phyloP scores from a whole-genome alignment of 1,140 invertebrate species.

The Caenorhabditis inopinata region DNA sequence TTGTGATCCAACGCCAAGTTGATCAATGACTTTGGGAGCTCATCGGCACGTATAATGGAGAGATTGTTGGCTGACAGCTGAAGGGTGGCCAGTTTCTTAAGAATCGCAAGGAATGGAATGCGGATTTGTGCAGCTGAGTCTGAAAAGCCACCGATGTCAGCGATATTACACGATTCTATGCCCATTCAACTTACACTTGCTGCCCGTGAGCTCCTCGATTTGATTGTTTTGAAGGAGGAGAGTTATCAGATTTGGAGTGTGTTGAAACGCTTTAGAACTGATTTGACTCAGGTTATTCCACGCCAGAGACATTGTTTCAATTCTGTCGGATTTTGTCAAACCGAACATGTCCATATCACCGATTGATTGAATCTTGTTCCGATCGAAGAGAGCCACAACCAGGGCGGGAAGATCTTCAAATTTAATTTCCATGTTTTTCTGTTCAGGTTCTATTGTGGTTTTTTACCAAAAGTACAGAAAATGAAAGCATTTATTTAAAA shows the following conservation, averaged over 20 bases:
- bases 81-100: constrained; percentile 49
- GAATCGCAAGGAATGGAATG: constrained; percentile 47
- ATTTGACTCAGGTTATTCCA: constrained; percentile 55
- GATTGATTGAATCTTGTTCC: constrained; percentile 51
- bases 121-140: neutral
- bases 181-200: neutral
- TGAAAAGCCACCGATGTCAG: too few relatives aligned
- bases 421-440: neutral
- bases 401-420: constrained; percentile 47
- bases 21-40: constrained; percentile 50
- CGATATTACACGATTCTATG: too few relatives aligned
- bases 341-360: constrained; percentile 49
- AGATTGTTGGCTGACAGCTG: constrained; percentile 54
- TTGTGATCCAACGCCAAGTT: constrained; percentile 53
- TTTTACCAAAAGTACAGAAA: too few relatives aligned
- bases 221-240: constrained; percentile 4
- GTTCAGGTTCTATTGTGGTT: too few relatives aligned
- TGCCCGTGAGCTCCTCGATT: neutral
- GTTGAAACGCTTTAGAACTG: constrained; percentile 39
- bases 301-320: constrained; percentile 54
- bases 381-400: constrained; percentile 50
- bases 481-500: too few relatives aligned
- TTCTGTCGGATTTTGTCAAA: constrained; percentile 46
- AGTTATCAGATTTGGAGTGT: constrained; percentile 46
- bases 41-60: constrained; percentile 50